phyloP scores from a whole-genome alignment of 1,140 invertebrate genomes.

The Watersipora subatra region DNA sequence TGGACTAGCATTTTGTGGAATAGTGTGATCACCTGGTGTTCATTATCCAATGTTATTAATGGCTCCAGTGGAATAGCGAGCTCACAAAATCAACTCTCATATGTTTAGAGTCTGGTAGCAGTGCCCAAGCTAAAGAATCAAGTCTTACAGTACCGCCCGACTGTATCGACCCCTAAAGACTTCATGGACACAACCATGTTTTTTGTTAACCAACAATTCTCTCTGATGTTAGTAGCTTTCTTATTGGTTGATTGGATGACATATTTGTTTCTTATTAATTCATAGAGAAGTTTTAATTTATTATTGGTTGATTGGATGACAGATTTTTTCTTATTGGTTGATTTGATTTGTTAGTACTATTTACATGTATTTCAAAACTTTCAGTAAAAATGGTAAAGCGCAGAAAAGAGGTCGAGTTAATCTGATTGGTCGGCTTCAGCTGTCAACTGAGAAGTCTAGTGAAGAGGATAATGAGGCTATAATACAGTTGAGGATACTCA shows the following conservation, averaged over 20 bases:
- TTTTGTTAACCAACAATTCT: constrained; percentile 94
- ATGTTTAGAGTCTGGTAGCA: constrained; percentile 68
- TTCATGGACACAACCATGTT: constrained; percentile 83
- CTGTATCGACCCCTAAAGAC: constrained; percentile 73
- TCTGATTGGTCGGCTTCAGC: constrained; percentile 79
- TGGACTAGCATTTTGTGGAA: too few relatives aligned
- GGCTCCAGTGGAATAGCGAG: too few relatives aligned
- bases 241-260: too few relatives aligned
- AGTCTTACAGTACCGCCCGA: constrained; percentile 64
- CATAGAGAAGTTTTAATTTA: too few relatives aligned
- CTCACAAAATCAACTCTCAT: constrained; percentile 14
- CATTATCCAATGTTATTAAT: too few relatives aligned
- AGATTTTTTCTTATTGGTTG: too few relatives aligned
- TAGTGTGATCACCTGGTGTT: too few relatives aligned
- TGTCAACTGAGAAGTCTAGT: constrained; percentile 85
- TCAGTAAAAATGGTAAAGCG: constrained; percentile 78
- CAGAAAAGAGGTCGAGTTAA: constrained; percentile 88
- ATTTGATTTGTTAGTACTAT: neutral
- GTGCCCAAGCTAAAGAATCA: constrained; percentile 92
- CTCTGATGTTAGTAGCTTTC: constrained; percentile 58
- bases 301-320: too few relatives aligned
- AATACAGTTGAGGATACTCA: constrained; percentile 79
- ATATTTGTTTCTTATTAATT: too few relatives aligned
- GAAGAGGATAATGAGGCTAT: constrained; percentile 90
- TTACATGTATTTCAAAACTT: too few relatives aligned